These are phyloP conservation scores for Cinclus cinclus DNA, from an alignment of 2,113 vertebrate species.

Conservation along the genomic window DNA sequence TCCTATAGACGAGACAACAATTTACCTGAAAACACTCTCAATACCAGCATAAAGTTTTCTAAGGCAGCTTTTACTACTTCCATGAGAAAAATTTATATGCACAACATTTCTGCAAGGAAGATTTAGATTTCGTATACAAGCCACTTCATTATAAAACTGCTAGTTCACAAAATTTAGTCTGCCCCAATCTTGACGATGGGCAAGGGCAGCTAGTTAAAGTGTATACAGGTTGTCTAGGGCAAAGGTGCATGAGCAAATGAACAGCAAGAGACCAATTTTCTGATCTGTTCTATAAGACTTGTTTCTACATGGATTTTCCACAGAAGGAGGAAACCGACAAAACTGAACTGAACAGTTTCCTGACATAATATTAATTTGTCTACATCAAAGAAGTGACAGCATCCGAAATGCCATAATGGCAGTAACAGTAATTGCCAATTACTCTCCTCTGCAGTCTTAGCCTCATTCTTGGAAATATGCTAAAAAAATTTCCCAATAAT, in stretches of 20 bases:
- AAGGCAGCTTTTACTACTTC: not conserved
- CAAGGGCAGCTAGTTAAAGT: not conserved
- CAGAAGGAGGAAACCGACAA: not conserved
- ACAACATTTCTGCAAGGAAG: not conserved
- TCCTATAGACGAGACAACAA: not conserved
- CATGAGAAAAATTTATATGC: not conserved
- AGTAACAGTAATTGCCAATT: not conserved
- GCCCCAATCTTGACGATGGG: not conserved
- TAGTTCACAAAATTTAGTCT: not conserved
- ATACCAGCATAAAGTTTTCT: not conserved
- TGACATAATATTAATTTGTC: not conserved
- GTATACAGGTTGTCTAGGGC: not conserved
- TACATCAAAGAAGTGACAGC: not conserved
- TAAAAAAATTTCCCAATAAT: not conserved
- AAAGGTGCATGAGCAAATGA: not conserved
- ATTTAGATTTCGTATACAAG: not conserved
- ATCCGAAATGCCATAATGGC: not conserved
- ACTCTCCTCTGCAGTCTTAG: not conserved
- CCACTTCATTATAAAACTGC: not conserved
- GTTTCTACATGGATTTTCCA: not conserved
- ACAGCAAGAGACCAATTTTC: not conserved
- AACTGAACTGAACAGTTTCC: not conserved
- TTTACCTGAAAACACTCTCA: not conserved
- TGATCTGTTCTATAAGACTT: not conserved
- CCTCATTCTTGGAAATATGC: not conserved